Evolutionary conservation across 2,888 invertebrate genomes (phyloP), one percentile per base, ranked within the genome.

Genomic region (Cosmorhoe ocellata): DNA sequence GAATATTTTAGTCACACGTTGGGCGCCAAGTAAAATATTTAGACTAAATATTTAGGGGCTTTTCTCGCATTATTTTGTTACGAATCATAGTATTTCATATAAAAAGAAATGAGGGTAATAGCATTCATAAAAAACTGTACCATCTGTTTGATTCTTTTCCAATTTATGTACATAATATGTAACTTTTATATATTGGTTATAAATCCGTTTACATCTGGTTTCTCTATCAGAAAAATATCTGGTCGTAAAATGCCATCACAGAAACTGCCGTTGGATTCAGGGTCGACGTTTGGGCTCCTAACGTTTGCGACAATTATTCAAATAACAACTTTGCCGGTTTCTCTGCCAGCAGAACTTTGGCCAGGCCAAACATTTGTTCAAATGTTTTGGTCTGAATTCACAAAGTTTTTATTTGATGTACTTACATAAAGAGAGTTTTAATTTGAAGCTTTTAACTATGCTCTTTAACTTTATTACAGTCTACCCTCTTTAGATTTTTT

Each of bases 21-120:
- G 48, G 40, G 36, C 41, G 44, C 44, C 44, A 37, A 37, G 3
- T 37, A 1, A 27, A 10, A 6, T 9, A 11, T n/a, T n/a, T n/a
- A n/a, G n/a, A n/a, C n/a, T n/a, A n/a, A n/a, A n/a, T n/a, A n/a
- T n/a, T n/a, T n/a, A n/a, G n/a, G n/a, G n/a, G n/a, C n/a, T n/a
- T n/a, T n/a, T n/a, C n/a, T n/a, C n/a, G n/a, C n/a, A n/a, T n/a
- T n/a, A n/a, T n/a, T n/a, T n/a, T n/a, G n/a, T n/a, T n/a, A n/a
- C n/a, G n/a, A n/a, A n/a, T n/a, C n/a, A n/a, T n/a, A n/a, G n/a
- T n/a, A n/a, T n/a, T n/a, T n/a, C n/a, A n/a, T n/a, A n/a, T n/a
- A n/a, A n/a, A n/a, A n/a, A n/a, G n/a, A n/a, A n/a, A 18, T 4
- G 4, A 18, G 18, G 18, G 18, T 18, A 18, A 24, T 24, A 10